Evolutionary conservation across 2,888 invertebrate genomes (phyloP), one percentile per base, ranked within the genome.

Genomic region (Drosophila tanythrix): DNA sequence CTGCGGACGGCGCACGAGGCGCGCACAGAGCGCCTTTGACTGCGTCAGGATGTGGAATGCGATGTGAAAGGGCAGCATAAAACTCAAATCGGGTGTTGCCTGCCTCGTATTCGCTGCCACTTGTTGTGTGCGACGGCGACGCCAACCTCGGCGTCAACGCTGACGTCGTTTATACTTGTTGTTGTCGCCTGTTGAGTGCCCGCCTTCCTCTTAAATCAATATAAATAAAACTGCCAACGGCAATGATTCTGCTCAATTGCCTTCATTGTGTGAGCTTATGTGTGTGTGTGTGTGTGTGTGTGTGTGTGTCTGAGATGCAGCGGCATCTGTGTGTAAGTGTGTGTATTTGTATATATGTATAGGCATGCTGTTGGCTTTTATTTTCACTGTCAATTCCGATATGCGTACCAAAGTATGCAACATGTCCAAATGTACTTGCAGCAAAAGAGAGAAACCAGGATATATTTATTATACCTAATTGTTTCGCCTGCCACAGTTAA

Each of bases 191-290:
- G 81, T 87, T 74, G 75, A 84, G 82, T 68, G 52, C 65, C 56
- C 68, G 53, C 64, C 58, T 38, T 64, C 48, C 63, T 65, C 66
- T 57, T 51, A 21, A 53, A 76, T 64, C 64, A 67, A 74, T 69
- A 69, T 70, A 74, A 76, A 76, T 76, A 70, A 81, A 82, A 72
- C 87, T 87, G 89, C 89, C 86, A 82, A 50, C 83, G 81, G 86
- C 88, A 86, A 88, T 86, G 89, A 86, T 89, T 88, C 88, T 76
- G 84, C 84, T 88, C 90, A 84, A 89, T 88, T 88, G 88, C 88
- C 87, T 74, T 89, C 78, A 89, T 88, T 89, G 83, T 82, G 61
- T 70, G 68, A n/a, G 71, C 33, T 46, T 31, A 52, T 36, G 40
- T 51, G 58, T 52, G 68, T 40, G 48, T 27, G 43, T 27, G 62